Conservation (phyloP, 2,113 vertebrate species). For the Phylloscopus trochiloides region DNA sequence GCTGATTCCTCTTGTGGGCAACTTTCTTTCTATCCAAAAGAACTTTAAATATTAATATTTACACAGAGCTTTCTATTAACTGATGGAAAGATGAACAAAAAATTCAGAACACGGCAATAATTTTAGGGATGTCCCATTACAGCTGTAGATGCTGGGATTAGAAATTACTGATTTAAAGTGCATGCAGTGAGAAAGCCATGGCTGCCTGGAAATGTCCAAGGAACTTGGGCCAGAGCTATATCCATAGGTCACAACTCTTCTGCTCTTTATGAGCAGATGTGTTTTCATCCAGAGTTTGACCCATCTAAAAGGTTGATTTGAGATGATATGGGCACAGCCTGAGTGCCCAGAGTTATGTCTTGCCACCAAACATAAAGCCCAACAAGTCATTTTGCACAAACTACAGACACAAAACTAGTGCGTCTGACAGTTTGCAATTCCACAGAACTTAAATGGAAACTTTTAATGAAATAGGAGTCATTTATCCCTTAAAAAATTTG, state of each 20-base stretch:
- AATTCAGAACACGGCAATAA: neutral
- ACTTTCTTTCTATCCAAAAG: neutral
- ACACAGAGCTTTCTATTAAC: neutral
- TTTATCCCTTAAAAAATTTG: neutral
- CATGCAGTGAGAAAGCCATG: neutral
- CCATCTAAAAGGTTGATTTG: neutral
- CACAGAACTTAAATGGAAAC: neutral
- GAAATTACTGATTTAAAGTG: neutral
- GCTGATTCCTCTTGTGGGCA: neutral
- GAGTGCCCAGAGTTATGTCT: accelerated
- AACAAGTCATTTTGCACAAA: neutral
- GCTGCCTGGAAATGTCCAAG: neutral
- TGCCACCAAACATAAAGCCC: neutral
- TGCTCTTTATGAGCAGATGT: neutral
- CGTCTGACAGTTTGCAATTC: neutral
- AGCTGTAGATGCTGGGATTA: neutral
- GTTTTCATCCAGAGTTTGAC: neutral
- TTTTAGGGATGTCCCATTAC: neutral
- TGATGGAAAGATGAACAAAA: neutral
- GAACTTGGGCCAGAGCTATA: neutral
- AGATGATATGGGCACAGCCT: neutral
- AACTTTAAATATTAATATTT: neutral
- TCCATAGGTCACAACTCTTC: neutral
- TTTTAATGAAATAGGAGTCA: neutral
- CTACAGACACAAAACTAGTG: accelerated